phyloP scores from a whole-genome alignment of 2,113 vertebrate genomes.

The Vireo altiloquus region DNA sequence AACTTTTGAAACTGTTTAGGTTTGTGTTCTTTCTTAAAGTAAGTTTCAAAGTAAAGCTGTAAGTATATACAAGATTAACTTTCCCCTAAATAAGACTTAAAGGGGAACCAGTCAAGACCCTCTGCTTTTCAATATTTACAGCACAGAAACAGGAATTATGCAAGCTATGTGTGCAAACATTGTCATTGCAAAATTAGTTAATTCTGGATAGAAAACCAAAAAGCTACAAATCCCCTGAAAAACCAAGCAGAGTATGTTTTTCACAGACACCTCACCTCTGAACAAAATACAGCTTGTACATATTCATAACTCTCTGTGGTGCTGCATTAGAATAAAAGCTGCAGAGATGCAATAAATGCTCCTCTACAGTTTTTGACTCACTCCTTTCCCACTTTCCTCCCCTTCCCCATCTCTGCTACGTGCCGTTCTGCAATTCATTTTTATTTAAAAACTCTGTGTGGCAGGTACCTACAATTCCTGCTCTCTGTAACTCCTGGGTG shows the following conservation, averaged over 20 bases:
- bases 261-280: conserved; percentile 53
- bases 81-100: not conserved
- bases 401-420: not conserved
- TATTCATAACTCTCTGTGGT: conserved; percentile 51
- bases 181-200: conserved; percentile 52
- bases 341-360: conserved; percentile 48
- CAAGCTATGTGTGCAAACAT: conserved; percentile 40
- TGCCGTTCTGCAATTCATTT: conserved; percentile 32
- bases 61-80: conserved; percentile 40
- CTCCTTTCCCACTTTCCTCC: not conserved
- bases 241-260: conserved; percentile 5
- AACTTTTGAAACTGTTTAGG: not conserved
- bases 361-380: conserved; percentile 13
- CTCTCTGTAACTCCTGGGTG: conserved; percentile 46
- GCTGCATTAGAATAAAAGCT: conserved; percentile 48
- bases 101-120: conserved; percentile 15
- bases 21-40: not conserved
- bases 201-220: conserved; percentile 57
- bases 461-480: conserved; percentile 19
- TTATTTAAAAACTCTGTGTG: conserved; percentile 35
- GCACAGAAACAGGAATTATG: conserved; percentile 51
- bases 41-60: not conserved
- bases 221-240: conserved; percentile 16
- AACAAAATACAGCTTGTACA: conserved; percentile 62
- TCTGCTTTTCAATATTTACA: conserved; percentile 64